phyloP scores from a whole-genome alignment of 1,140 invertebrate species.

The Drosophila pachea region DNA sequence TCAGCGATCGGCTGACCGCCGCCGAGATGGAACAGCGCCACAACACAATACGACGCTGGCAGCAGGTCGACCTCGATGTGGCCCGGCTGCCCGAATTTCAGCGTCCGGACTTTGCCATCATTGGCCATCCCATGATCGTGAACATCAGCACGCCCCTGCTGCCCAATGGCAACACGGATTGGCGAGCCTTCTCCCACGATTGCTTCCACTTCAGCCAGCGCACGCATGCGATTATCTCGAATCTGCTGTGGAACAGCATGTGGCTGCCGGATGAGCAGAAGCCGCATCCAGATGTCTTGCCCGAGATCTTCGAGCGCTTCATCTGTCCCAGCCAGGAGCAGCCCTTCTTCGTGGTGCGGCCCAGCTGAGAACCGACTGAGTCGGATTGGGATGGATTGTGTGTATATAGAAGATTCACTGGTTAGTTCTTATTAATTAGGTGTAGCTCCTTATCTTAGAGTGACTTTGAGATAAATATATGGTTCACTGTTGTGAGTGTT shows the following conservation, averaged over 20 bases:
- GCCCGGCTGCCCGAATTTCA: conserved; percentile 72
- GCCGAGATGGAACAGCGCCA: conserved; percentile 50
- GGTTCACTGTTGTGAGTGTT: too few species aligned
- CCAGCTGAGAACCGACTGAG: conserved; percentile 28
- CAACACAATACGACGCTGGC: conserved; percentile 78
- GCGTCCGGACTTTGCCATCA: conserved; percentile 81
- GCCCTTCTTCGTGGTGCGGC: conserved; percentile 55
- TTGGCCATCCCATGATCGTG: conserved; percentile 80
- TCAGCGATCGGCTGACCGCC: conserved; percentile 68
- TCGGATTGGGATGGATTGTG: background rate
- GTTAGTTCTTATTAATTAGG: too few species aligned
- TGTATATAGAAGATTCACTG: background rate
- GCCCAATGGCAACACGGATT: conserved; percentile 80
- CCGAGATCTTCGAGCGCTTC: conserved; percentile 32
- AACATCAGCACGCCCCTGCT: conserved; percentile 77
- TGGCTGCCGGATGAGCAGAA: conserved; percentile 79
- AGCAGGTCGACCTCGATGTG: conserved; percentile 74
- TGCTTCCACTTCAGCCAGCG: conserved; percentile 87
- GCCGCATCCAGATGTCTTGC: conserved; percentile 28
- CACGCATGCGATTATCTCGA: conserved; percentile 80
- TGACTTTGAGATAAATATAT: too few species aligned
- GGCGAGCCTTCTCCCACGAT: conserved; percentile 83
- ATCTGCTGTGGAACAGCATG: conserved; percentile 83
- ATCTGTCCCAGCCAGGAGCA: conserved; percentile 52
- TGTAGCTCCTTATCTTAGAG: too few species aligned